phyloP scores from a whole-genome alignment of 2,888 invertebrate species.

The Isoperla grammatica region DNA sequence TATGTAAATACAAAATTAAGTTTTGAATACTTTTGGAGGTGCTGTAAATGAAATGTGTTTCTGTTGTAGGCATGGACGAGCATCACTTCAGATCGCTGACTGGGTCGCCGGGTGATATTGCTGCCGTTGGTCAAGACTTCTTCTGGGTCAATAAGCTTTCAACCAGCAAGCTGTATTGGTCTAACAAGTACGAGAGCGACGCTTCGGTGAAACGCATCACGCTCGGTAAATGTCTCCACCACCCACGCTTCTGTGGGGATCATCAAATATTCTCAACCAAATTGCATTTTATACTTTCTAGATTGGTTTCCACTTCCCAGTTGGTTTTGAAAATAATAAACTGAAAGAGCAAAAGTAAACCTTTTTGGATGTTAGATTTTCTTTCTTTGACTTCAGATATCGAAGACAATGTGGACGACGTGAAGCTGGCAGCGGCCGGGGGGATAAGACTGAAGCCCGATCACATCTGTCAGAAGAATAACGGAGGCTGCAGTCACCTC shows the following conservation, averaged over 20 bases:
- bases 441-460: slow-evolving; percentile 36
- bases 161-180: slow-evolving; percentile 54
- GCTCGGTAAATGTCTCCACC: slow-evolving; percentile 38
- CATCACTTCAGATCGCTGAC: slow-evolving; percentile 40
- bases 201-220: slow-evolving; percentile 41
- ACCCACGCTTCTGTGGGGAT: neutral
- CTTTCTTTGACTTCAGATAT: slow-evolving; percentile 36
- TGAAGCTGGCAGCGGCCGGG: slow-evolving; percentile 50
- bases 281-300: no score
- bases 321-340: no score
- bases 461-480: slow-evolving; percentile 55
- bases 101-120: slow-evolving; percentile 49
- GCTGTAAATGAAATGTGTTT: no score
- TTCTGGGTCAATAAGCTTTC: slow-evolving; percentile 63
- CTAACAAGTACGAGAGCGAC: slow-evolving; percentile 46
- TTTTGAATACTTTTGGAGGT: no score
- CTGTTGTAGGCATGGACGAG: slow-evolving; percentile 41
- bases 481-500: slow-evolving; percentile 66
- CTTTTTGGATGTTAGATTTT: slow-evolving; percentile 16
- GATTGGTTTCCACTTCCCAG: no score
- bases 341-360: no score
- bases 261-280: no score
- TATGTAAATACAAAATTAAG: no score
- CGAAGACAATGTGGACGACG: slow-evolving; percentile 37
- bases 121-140: slow-evolving; percentile 56